Conservation (phyloP, 1,140 invertebrate genomes). For the Pinna nobilis region DNA sequence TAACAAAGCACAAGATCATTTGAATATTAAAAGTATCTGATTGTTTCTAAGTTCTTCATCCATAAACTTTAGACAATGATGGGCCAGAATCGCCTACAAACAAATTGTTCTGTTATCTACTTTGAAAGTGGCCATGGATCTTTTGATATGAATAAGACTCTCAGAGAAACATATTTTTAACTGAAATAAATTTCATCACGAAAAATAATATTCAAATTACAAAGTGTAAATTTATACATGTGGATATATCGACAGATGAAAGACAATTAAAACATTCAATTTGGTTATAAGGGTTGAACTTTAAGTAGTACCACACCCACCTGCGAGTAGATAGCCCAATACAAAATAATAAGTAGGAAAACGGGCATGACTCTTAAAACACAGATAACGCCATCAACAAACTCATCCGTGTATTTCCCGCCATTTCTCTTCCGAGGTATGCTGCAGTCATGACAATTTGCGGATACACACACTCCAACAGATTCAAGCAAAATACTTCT, state of each 20-base stretch:
- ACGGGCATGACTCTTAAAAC: conserved; percentile 73
- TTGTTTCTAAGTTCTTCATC: no score
- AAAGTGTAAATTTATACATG: neutral
- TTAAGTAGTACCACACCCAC: conserved; percentile 50
- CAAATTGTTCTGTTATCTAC: no score
- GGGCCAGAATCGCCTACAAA: no score
- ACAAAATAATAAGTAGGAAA: conserved; percentile 75
- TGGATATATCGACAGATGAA: neutral
- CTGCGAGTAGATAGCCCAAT: conserved; percentile 77
- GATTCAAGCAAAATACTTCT: conserved; percentile 72
- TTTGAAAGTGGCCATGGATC: no score
- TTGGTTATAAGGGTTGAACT: neutral
- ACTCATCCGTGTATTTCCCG: conserved; percentile 73
- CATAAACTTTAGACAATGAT: no score
- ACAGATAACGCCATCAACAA: conserved; percentile 75
- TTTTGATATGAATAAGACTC: no score
- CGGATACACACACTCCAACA: conserved; percentile 51
- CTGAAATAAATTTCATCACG: no score
- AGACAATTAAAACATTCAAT: neutral
- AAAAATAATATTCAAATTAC: neutral
- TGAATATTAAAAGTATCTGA: no score
- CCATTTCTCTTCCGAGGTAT: conserved; percentile 74
- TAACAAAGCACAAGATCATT: no score
- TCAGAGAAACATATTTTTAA: no score
- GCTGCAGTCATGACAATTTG: conserved; percentile 55